Evolutionary conservation across 2,888 invertebrate genomes (phyloP).

Genomic region (Tricholauxania praeusta): DNA sequence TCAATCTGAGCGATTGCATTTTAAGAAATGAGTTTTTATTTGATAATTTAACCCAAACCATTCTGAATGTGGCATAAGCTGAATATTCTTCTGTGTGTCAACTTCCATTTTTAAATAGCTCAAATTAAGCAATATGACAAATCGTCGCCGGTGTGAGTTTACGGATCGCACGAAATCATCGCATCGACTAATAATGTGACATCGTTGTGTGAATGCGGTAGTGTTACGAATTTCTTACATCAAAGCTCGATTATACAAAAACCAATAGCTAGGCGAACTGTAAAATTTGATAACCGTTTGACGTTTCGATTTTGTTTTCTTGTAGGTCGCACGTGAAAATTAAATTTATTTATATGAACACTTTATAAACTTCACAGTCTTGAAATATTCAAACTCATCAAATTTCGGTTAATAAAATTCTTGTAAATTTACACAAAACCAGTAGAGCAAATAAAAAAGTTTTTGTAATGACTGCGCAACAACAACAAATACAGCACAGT

Average conservation of each 20-base stretch:
- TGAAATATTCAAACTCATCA: background rate
- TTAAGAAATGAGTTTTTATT: too few species aligned
- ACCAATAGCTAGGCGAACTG: background rate
- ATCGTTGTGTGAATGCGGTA: too few species aligned
- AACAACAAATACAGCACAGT: constrained; percentile 38
- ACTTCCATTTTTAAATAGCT: too few species aligned
- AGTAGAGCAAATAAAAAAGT: background rate
- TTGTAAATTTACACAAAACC: background rate
- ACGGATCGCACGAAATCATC: too few species aligned
- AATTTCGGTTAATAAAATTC: background rate
- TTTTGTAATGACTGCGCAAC: constrained; percentile 9
- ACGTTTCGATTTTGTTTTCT: constrained; percentile 12
- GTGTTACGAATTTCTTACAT: background rate
- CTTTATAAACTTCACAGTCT: too few species aligned
- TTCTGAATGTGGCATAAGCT: too few species aligned
- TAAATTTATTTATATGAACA: background rate
- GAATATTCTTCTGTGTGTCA: too few species aligned
- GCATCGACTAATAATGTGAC: too few species aligned
- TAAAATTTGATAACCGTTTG: background rate
- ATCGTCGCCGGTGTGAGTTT: too few species aligned
- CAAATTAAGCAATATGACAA: too few species aligned
- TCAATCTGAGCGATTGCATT: too few species aligned
- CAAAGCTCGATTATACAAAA: background rate
- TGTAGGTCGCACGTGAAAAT: constrained; percentile 6
- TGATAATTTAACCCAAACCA: too few species aligned